A percentile compares a stretch with the other conserved stretches of the same genome.
Conservation (phyloP, 2,888 invertebrate genomes). For the Coenonympha arcania region DNA sequence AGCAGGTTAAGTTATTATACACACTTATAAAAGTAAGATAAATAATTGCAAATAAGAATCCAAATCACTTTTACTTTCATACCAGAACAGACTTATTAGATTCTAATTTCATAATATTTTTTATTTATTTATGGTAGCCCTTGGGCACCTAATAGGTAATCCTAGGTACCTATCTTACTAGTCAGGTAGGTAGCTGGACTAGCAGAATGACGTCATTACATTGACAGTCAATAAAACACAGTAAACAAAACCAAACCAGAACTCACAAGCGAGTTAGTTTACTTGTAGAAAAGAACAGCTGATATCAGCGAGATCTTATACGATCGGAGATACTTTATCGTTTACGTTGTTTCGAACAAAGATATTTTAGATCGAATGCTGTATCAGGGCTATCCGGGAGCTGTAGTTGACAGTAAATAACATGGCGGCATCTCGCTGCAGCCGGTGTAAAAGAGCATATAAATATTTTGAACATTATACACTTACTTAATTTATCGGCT, state of each 20-base stretch:
- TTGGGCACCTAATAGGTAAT: conserved; percentile 2
- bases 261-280: conserved; percentile 18
- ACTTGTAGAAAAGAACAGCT: conserved; percentile 18
- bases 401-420: conserved; percentile 71
- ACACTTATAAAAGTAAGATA: too few species aligned
- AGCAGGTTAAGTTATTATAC: too few species aligned
- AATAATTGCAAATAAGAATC: too few species aligned
- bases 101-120: neutral
- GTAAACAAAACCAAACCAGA: conserved; percentile 53
- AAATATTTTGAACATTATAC: conserved; percentile 45
- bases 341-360: conserved; percentile 17
- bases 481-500: conserved; percentile 43
- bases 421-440: conserved; percentile 72
- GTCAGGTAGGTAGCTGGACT: conserved; percentile 20
- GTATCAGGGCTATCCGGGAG: conserved; percentile 51
- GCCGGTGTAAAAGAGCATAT: conserved; percentile 59
- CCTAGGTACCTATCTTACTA: conserved; percentile 13
- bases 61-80: too few species aligned
- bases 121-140: neutral
- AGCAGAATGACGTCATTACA: conserved; percentile 67
- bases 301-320: conserved; percentile 4
- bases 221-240: conserved; percentile 68
- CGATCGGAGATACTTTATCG: neutral
- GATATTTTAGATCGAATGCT: conserved; percentile 31
- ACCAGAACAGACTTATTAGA: too few species aligned